These are phyloP conservation scores for Morpho achilles DNA, from an alignment of 2,888 invertebrate genomes.

Conservation along the genomic window DNA sequence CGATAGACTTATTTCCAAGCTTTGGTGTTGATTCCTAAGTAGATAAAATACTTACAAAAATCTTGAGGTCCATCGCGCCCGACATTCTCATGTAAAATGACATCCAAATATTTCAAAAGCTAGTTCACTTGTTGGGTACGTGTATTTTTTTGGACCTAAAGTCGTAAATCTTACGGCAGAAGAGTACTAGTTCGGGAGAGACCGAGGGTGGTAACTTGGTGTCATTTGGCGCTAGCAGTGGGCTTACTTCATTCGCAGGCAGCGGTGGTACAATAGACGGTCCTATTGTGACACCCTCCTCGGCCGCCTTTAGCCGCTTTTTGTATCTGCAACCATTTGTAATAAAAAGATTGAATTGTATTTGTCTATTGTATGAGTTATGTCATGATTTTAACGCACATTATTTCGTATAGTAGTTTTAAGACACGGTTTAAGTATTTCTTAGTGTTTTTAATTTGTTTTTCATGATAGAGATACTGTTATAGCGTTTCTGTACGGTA, in stretches of 20 bases:
- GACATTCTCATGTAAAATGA: conserved; percentile 30
- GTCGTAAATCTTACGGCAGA: conserved; percentile 96
- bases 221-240: conserved; percentile 69
- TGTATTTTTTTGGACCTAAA: conserved; percentile 90
- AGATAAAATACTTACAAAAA: conserved; percentile 25
- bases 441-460: too few species aligned
- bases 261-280: conserved; percentile 87
- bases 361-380: too few species aligned
- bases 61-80: conserved; percentile 29
- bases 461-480: too few species aligned
- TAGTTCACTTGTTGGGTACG: conserved; percentile 64
- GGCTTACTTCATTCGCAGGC: conserved; percentile 79
- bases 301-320: conserved; percentile 87
- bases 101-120: conserved; percentile 29
- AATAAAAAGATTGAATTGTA: too few species aligned
- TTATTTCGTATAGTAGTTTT: too few species aligned
- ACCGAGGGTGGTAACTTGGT: conserved; percentile 81
- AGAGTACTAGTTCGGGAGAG: conserved; percentile 92
- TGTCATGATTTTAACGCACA: too few species aligned
- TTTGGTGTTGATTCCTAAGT: conserved; percentile 47
- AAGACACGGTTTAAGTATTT: too few species aligned
- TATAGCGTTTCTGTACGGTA: too few species aligned
- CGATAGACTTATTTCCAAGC: conserved; percentile 33
- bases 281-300: conserved; percentile 85
- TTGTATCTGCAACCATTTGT: conserved; percentile 82